Evolutionary conservation across 2,888 invertebrate species (phyloP).

Genomic region (Euspilapteryx auroguttella): DNA sequence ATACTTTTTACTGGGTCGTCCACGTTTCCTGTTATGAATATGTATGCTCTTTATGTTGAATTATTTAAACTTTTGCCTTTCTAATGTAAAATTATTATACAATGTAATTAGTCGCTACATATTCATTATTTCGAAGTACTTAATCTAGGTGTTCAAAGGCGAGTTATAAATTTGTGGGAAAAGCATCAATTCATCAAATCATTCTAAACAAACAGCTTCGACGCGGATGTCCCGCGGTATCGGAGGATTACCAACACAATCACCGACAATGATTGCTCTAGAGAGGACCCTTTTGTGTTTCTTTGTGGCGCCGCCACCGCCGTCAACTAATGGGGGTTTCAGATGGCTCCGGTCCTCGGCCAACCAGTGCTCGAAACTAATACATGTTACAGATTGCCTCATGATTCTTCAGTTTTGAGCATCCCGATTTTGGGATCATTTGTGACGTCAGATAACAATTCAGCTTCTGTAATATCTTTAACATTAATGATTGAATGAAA

Average conservation of each 20-base stretch:
- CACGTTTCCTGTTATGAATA: constrained; percentile 10
- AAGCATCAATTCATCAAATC: constrained; percentile 3
- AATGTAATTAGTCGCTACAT: too few species aligned
- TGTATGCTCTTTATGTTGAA: too few species aligned
- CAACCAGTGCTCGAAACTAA: constrained; percentile 23
- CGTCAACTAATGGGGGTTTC: constrained; percentile 24
- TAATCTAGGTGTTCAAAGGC: too few species aligned
- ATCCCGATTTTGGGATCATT: constrained; percentile 39
- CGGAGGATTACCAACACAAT: constrained; percentile 17
- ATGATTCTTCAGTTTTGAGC: constrained; percentile 19
- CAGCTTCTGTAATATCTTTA: constrained; percentile 38
- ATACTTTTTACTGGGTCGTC: constrained; percentile 7
- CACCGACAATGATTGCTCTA: constrained; percentile 33
- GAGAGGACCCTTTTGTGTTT: constrained; percentile 18
- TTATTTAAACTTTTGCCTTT: too few species aligned
- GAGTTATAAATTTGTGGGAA: too few species aligned
- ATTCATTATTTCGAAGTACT: too few species aligned
- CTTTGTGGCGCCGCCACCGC: constrained; percentile 36
- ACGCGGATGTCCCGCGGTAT: not conserved
- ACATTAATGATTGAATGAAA: too few species aligned
- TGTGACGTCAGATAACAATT: constrained; percentile 43
- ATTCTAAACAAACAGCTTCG: constrained; percentile 4
- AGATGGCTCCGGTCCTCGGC: constrained; percentile 12
- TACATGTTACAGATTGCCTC: constrained; percentile 17
- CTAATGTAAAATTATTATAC: too few species aligned